Evolutionary conservation across 2,797 vertebrate genomes (phyloP), one percentile per base, ranked within the genome.

Genomic region (Emydoidea blandingii): DNA sequence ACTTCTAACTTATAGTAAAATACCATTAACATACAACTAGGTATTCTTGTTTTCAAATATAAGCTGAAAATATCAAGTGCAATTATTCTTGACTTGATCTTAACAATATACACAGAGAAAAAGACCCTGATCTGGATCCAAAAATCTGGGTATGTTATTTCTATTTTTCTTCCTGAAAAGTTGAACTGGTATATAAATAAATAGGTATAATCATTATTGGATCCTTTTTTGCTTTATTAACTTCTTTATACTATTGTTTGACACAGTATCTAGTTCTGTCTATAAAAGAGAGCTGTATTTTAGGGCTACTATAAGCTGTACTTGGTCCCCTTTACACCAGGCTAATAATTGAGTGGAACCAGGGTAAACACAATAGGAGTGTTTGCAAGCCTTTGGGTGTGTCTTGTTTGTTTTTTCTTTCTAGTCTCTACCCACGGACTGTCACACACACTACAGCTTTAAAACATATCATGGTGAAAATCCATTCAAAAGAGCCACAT

Each of bases 101-200:
- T 92, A 87, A 76, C 37, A 56, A 65, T 86, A 94, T 87, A 1
- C 19, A 53, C 27, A 65, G 6, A 53, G 10, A 0, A 21, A 54
- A 21, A 59, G 3, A 81, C 83, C 86, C 85, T 91, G 8, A n/a
- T 88, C 29, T 83, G 49, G 2, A 83, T 79, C 37, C 74, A 90
- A 59, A 79, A 79, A 49, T 81, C 87, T 92, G 53, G 79, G 92
- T 78, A 50, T 41, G 8, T 68, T 85, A 85, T 15, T 12, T 10
- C 49, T 86, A 10, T 37, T 86, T 94, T 95, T 79, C 44, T 5
- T 89, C 25, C 49, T 89, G 54, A 85, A 23, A 88, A 83, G 4
- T 65, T 1, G 3, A 54, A 65, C 8, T 86, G 56, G 34, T 21
- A 10, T 37, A 18, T 65, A 93, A 90, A 82, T 85, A 88, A 90